A percentile compares a stretch with the other conserved stretches of the same genome.
phyloP scores from a whole-genome alignment of 2,797 vertebrate genomes.

The Antennarius maculatus region DNA sequence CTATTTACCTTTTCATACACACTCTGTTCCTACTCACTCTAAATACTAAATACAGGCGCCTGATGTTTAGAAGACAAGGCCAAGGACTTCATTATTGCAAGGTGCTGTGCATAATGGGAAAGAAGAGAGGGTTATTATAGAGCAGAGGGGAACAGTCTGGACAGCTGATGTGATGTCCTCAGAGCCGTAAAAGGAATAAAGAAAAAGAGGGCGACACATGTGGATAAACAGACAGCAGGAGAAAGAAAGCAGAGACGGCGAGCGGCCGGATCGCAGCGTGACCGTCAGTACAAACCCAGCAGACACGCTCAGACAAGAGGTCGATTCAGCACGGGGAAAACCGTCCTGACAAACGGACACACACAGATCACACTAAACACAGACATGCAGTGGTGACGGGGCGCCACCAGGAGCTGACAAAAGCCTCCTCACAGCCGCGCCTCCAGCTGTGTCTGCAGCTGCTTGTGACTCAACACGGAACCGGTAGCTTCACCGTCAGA shows the following conservation, averaged over 20 bases:
- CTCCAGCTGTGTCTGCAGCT: slow-evolving; percentile 42
- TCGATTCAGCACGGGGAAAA: slow-evolving; percentile 31
- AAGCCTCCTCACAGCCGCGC: slow-evolving; percentile 40
- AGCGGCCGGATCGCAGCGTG: slow-evolving; percentile 1
- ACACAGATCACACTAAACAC: slow-evolving; percentile 11
- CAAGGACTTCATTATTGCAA: no score
- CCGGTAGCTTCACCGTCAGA: slow-evolving; percentile 7
- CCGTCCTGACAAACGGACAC: neutral
- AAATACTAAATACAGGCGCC: slow-evolving; percentile 9
- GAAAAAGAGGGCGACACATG: neutral
- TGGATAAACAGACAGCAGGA: slow-evolving; percentile 2
- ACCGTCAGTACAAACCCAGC: slow-evolving; percentile 36
- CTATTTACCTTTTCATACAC: neutral
- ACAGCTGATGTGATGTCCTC: slow-evolving; percentile 1
- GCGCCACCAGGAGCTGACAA: slow-evolving; percentile 35
- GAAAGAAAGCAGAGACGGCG: slow-evolving; percentile 1
- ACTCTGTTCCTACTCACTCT: neutral
- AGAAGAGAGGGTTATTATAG: no score
- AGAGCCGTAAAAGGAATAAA: neutral
- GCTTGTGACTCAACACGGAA: slow-evolving; percentile 13
- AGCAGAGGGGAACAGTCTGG: neutral
- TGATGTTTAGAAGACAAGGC: neutral
- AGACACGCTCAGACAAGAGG: slow-evolving; percentile 16
- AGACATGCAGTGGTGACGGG: slow-evolving; percentile 14
- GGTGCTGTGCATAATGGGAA: no score